Percentiles rank a stretch among this genome's conserved stretches.
phyloP scores from a whole-genome alignment of 2,888 invertebrate species.

The Phymatocera aterrima region DNA sequence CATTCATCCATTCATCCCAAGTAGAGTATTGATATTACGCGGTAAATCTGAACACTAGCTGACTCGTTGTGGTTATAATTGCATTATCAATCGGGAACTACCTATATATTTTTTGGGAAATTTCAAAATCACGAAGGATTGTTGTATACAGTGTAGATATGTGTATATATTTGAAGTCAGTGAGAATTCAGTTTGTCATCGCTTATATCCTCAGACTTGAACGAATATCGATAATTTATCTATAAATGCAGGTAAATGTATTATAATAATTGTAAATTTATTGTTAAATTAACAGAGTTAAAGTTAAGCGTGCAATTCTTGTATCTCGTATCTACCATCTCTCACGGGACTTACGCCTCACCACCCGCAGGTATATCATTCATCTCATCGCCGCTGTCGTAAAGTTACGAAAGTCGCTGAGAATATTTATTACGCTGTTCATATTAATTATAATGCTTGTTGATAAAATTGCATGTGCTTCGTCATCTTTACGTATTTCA shows the following conservation, averaged over 20 bases:
- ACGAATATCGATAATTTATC: too few species aligned
- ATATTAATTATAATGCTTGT: conserved; percentile 14
- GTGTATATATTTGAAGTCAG: background rate
- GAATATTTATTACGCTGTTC: conserved; percentile 19
- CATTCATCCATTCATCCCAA: background rate
- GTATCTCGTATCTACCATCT: background rate
- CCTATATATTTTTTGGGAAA: background rate
- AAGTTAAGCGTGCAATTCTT: background rate
- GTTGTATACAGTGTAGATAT: too few species aligned
- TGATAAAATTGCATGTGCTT: conserved; percentile 45
- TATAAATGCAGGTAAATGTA: background rate
- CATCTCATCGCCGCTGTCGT: conserved; percentile 2
- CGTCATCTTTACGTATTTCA: conserved; percentile 15
- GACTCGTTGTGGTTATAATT: conserved; percentile 10
- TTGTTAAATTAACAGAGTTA: background rate
- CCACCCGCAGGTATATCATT: conserved; percentile 20
- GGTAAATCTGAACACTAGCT: too few species aligned
- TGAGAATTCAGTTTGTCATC: conserved; percentile 24
- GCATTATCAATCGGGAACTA: background rate
- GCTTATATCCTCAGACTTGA: too few species aligned
- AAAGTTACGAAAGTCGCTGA: conserved; percentile 40
- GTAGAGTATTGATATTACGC: too few species aligned
- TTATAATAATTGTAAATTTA: background rate
- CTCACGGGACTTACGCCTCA: conserved; percentile 11
- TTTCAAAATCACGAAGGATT: too few species aligned